phyloP scores from a whole-genome alignment of 2,113 vertebrate species.

The Rhinolophus sinicus region DNA sequence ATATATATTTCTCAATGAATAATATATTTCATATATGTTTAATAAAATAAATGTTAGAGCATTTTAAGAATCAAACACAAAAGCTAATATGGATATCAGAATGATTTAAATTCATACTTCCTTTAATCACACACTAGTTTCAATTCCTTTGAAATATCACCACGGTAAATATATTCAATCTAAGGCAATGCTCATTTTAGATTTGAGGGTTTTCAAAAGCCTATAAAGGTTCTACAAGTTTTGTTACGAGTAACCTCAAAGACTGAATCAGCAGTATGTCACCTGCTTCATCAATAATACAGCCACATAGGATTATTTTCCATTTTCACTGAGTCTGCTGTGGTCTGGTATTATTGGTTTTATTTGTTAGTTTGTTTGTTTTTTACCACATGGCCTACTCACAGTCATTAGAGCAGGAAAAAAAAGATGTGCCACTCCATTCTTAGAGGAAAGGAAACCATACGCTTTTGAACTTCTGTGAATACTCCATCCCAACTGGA shows the following conservation, averaged over 20 bases:
- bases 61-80: conserved; percentile 29
- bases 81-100: not conserved
- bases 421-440: not conserved
- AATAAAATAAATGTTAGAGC: not conserved
- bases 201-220: not conserved
- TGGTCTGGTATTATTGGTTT: not conserved
- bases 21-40: not conserved
- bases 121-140: conserved; percentile 11
- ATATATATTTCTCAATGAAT: not conserved
- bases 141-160: conserved; percentile 16
- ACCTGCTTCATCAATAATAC: not conserved
- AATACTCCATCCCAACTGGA: not conserved
- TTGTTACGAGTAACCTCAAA: not conserved
- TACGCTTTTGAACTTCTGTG: not conserved
- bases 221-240: not conserved
- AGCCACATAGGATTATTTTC: not conserved
- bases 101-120: not conserved
- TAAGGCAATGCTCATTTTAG: not conserved
- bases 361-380: not conserved
- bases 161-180: not conserved
- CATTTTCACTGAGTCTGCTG: not conserved
- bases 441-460: not conserved
- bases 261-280: not conserved
- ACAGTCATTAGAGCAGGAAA: not conserved
- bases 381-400: not conserved